These are phyloP conservation scores for Spea hammondii DNA, from an alignment of 2,797 vertebrate species.

Conservation along the genomic window DNA sequence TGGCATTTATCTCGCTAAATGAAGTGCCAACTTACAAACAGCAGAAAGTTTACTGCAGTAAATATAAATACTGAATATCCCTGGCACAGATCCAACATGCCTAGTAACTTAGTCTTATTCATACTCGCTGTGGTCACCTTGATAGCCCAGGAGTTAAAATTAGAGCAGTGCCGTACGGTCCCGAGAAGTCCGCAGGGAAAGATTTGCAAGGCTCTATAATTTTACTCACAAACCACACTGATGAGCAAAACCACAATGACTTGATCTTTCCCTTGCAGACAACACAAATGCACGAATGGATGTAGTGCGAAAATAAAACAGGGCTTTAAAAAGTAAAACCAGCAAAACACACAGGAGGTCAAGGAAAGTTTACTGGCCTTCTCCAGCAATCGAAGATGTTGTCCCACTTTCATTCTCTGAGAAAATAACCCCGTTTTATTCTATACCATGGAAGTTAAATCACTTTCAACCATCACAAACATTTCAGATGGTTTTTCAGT, in stretches of 20 bases:
- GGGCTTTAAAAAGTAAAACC: constrained; percentile 25
- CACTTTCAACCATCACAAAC: no score
- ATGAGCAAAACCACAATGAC: constrained; percentile 35
- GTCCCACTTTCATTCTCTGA: no score
- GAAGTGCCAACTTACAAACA: constrained; percentile 1
- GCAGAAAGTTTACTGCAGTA: constrained; percentile 7
- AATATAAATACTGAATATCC: constrained; percentile 4
- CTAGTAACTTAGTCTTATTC: constrained; percentile 28
- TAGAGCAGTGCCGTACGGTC: neutral
- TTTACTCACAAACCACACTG: constrained; percentile 28
- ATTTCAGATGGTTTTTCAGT: no score
- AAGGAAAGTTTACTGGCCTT: neutral
- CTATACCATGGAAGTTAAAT: no score
- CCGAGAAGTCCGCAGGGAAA: constrained; percentile 9
- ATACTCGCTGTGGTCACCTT: constrained; percentile 15
- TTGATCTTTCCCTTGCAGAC: constrained; percentile 29
- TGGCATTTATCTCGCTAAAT: neutral
- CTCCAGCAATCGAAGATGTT: no score
- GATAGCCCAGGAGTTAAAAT: constrained; percentile 19
- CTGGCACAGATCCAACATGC: neutral
- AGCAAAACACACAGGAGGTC: constrained; percentile 24
- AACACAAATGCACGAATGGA: constrained; percentile 17
- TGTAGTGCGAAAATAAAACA: constrained; percentile 18
- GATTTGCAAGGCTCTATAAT: constrained; percentile 30
- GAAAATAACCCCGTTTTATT: no score